These are phyloP conservation scores for Natator depressus DNA, from an alignment of 2,113 vertebrate genomes.

Conservation along the genomic window DNA sequence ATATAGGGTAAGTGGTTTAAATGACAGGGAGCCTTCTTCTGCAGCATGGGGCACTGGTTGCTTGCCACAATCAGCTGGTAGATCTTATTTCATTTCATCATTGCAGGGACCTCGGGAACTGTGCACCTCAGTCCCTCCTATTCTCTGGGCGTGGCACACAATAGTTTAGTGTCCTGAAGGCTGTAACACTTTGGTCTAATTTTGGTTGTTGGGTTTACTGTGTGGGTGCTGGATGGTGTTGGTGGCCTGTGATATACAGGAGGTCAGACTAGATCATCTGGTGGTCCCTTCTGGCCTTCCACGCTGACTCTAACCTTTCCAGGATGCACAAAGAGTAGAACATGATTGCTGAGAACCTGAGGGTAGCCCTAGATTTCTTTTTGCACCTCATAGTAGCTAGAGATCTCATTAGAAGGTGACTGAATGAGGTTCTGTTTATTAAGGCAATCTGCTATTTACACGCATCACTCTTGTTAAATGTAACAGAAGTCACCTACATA, in stretches of 20 bases:
- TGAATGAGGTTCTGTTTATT: not conserved
- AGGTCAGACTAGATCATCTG: not conserved
- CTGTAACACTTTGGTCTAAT: not conserved
- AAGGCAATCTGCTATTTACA: rapidly evolving
- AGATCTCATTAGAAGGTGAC: not conserved
- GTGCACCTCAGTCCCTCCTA: not conserved
- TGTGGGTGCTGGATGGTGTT: not conserved
- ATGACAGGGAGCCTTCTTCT: not conserved
- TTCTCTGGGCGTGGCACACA: not conserved
- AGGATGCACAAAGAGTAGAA: not conserved
- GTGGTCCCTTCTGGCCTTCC: not conserved
- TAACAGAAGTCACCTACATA: not conserved
- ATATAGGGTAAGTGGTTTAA: not conserved
- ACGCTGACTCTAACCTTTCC: not conserved
- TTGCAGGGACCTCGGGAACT: not conserved
- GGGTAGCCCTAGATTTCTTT: not conserved
- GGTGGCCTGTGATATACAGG: not conserved
- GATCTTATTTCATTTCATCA: not conserved
- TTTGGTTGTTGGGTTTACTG: not conserved
- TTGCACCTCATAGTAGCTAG: not conserved
- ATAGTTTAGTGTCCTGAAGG: not conserved
- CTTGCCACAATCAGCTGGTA: not conserved
- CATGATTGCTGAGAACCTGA: not conserved
- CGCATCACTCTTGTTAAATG: rapidly evolving
- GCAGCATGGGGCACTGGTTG: not conserved